Evolutionary conservation across 2,113 vertebrate genomes (phyloP).

Genomic region (Arothron firmamentum): DNA sequence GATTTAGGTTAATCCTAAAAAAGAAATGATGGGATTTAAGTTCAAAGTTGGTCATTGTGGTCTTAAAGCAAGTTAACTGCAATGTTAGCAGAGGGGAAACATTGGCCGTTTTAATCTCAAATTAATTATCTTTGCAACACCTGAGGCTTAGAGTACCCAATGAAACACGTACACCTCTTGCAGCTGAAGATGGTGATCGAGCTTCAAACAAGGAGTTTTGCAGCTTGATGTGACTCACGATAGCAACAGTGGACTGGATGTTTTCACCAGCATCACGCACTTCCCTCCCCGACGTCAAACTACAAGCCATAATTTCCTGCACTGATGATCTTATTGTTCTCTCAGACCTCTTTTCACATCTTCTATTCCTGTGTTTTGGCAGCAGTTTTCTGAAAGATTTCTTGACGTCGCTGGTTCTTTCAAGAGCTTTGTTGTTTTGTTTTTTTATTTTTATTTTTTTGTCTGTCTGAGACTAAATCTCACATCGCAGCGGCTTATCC

Average conservation of each 20-base stretch:
- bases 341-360: constrained; percentile 20
- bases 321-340: constrained; percentile 69
- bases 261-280: constrained; percentile 51
- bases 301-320: constrained; percentile 62
- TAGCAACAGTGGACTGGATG: constrained; percentile 50
- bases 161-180: too few relatives aligned
- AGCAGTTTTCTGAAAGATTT: constrained; percentile 18
- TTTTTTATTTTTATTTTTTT: constrained; percentile 29
- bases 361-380: constrained; percentile 32
- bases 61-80: not conserved
- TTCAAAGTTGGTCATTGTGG: constrained; percentile 29
- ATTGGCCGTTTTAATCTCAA: constrained; percentile 1
- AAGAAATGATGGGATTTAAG: constrained; percentile 29
- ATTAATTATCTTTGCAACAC: constrained; percentile 24
- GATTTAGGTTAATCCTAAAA: constrained; percentile 44
- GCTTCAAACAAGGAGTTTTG: constrained; percentile 18
- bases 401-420: constrained; percentile 7
- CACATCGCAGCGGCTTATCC: constrained; percentile 25
- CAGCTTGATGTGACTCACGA: constrained; percentile 51
- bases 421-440: constrained; percentile 31
- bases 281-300: constrained; percentile 63
- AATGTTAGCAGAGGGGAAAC: constrained; percentile 1
- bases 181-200: too few relatives aligned
- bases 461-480: constrained; percentile 25
- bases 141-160: not conserved